Evolutionary conservation across 1,140 invertebrate genomes (phyloP).

Genomic region (Himalopsyche phryganea): DNA sequence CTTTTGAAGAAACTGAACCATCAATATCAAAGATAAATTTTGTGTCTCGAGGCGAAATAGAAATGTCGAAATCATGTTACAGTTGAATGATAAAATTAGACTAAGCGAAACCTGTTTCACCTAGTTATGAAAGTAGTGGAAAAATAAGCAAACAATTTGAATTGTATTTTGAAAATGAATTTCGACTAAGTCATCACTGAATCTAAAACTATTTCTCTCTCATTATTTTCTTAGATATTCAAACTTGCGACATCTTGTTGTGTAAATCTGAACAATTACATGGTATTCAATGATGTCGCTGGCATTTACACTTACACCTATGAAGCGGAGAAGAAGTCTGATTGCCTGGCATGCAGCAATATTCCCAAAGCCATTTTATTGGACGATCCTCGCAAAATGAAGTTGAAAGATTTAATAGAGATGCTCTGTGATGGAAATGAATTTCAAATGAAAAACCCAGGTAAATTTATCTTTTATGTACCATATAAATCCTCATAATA

Average conservation of each 20-base stretch:
- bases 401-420: slow-evolving; percentile 81
- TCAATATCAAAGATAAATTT: too few species aligned
- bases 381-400: slow-evolving; percentile 61
- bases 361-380: slow-evolving; percentile 68
- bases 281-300: slow-evolving; percentile 95
- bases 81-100: too few species aligned
- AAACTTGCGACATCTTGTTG: slow-evolving; percentile 94
- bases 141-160: too few species aligned
- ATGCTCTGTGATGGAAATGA: slow-evolving; percentile 68
- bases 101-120: too few species aligned
- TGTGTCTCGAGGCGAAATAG: too few species aligned
- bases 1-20: too few species aligned
- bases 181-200: too few species aligned
- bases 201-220: too few species aligned
- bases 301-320: slow-evolving; percentile 97
- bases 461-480: slow-evolving; percentile 26
- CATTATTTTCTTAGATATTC: slow-evolving; percentile 63
- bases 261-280: slow-evolving; percentile 88
- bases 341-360: slow-evolving; percentile 85
- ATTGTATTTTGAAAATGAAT: too few species aligned
- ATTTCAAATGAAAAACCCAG: slow-evolving; percentile 86
- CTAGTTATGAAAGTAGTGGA: too few species aligned
- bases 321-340: slow-evolving; percentile 80
- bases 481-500: too few species aligned
- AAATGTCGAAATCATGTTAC: too few species aligned